A percentile compares a stretch with the other conserved stretches of the same genome.
Evolutionary conservation across 2,113 vertebrate species (phyloP).

Genomic region (Helogale parvula): DNA sequence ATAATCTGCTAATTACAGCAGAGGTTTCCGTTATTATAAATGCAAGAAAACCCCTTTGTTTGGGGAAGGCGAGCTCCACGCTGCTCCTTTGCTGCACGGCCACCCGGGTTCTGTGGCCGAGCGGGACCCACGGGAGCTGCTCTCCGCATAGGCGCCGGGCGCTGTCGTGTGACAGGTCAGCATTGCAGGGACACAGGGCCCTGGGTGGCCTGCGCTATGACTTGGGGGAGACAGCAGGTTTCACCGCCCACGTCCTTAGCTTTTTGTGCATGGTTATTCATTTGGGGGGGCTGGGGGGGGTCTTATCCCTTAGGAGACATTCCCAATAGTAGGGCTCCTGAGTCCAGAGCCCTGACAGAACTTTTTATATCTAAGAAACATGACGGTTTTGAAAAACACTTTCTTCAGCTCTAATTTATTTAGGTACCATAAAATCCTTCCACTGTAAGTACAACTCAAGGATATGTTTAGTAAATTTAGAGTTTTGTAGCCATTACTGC

Average conservation of each 20-base stretch:
- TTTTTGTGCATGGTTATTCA: not conserved
- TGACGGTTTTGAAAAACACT: not conserved
- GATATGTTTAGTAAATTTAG: not conserved
- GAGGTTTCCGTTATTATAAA: not conserved
- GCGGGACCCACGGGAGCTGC: not conserved
- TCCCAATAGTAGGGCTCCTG: not conserved
- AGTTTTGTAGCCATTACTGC: not conserved
- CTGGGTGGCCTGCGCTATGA: not conserved
- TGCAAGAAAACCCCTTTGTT: not conserved
- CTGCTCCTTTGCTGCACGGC: not conserved
- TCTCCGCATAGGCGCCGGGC: not conserved
- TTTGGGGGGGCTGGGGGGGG: not conserved
- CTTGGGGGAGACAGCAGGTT: not conserved
- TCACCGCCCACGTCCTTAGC: not conserved
- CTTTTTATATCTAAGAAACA: not conserved
- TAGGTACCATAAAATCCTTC: not conserved
- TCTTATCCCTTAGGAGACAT: not conserved
- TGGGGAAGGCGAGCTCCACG: not conserved
- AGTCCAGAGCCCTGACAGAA: not conserved
- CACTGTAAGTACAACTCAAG: not conserved
- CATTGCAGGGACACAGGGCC: not conserved
- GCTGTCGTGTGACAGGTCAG: accelerated
- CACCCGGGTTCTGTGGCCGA: not conserved
- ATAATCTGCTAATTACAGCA: not conserved
- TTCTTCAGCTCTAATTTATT: not conserved